phyloP scores from a whole-genome alignment of 1,140 invertebrate genomes.

The Trichonephila clavipes region DNA sequence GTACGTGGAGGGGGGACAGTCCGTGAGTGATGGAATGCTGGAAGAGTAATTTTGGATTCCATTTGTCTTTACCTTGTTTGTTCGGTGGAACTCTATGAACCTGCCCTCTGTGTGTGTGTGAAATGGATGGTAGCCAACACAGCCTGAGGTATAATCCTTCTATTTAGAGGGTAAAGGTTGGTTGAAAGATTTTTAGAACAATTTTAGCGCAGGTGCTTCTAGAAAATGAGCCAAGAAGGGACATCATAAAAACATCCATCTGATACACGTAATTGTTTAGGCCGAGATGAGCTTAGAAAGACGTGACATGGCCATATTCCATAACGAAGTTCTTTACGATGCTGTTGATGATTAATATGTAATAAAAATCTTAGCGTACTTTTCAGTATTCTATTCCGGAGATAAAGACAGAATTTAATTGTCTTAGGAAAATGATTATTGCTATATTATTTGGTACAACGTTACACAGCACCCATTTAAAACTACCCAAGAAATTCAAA shows the following conservation, averaged over 20 bases:
- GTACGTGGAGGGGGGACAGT: neutral
- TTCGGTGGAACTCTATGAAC: neutral
- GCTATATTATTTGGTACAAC: too few species aligned
- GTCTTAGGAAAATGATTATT: too few species aligned
- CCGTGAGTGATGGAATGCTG: neutral
- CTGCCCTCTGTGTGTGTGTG: neutral
- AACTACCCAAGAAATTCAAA: too few species aligned
- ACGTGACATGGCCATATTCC: neutral
- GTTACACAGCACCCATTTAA: too few species aligned
- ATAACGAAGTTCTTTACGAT: neutral
- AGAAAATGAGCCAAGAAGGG: neutral
- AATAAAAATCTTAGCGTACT: neutral
- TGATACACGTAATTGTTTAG: neutral
- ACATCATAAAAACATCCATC: neutral
- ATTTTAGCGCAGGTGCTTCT: neutral
- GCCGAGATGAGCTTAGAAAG: neutral
- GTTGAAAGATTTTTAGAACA: neutral
- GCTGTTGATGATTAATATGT: neutral
- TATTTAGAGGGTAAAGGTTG: neutral
- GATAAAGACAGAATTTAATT: too few species aligned
- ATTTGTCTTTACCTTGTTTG: conserved; percentile 36
- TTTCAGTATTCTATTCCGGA: neutral
- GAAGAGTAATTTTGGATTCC: conserved; percentile 2
- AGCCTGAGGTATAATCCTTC: neutral
- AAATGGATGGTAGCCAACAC: neutral